These are phyloP conservation scores for Lepeophtheirus salmonis DNA, from an alignment of 1,140 invertebrate genomes.

Conservation along the genomic window DNA sequence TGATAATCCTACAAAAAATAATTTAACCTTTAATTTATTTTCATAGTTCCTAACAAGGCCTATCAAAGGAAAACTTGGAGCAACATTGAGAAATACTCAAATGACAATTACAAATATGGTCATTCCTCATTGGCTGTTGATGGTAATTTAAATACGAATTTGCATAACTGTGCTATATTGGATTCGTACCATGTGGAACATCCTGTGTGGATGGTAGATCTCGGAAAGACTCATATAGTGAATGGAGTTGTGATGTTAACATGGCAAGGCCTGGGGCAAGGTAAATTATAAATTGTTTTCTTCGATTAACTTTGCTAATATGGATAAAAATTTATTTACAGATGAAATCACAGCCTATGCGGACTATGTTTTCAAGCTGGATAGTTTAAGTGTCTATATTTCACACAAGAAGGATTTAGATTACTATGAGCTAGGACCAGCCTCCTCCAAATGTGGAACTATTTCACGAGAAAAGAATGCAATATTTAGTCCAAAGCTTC, in stretches of 20 bases:
- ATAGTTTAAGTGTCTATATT: constrained; percentile 35
- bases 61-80: constrained; percentile 35
- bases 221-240: constrained; percentile 29
- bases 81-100: constrained; percentile 35
- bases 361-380: constrained; percentile 35
- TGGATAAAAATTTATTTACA: no score
- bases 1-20: no score
- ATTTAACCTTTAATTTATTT: constrained; percentile 8
- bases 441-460: constrained; percentile 31
- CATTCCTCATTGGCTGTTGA: constrained; percentile 29
- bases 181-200: constrained; percentile 37
- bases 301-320: no score
- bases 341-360: constrained; percentile 30
- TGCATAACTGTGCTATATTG: constrained; percentile 33
- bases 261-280: constrained; percentile 35
- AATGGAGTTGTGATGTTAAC: constrained; percentile 33
- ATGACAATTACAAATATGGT: constrained; percentile 30
- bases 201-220: constrained; percentile 37
- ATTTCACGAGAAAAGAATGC: constrained; percentile 34
- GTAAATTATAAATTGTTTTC: constrained; percentile 23
- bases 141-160: constrained; percentile 26
- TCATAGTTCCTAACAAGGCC: constrained; percentile 36
- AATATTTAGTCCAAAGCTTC: constrained; percentile 30
- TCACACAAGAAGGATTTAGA: constrained; percentile 28
- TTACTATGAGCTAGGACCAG: constrained; percentile 14